phyloP scores from a whole-genome alignment of 2,888 invertebrate species.

The Bembecia ichneumoniformis region DNA sequence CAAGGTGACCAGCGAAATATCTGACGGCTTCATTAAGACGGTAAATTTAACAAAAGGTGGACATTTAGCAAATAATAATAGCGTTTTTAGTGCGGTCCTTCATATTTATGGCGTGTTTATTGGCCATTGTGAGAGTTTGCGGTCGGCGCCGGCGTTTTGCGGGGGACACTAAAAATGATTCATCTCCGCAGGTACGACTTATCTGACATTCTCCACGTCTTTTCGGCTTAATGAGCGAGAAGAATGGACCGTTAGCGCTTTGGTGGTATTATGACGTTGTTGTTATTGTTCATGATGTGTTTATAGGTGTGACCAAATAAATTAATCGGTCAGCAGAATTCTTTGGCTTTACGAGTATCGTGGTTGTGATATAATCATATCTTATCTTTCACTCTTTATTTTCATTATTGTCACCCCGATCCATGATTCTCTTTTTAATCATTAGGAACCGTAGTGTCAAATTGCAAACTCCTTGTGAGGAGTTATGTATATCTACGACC shows the following conservation, averaged over 20 bases:
- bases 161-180: slow-evolving; percentile 56
- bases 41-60: slow-evolving; percentile 56
- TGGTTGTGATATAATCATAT: too few species aligned
- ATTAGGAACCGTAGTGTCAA: too few species aligned
- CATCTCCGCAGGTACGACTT: slow-evolving; percentile 32
- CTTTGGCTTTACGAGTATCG: too few species aligned
- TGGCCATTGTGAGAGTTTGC: slow-evolving; percentile 54
- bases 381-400: too few species aligned
- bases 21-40: slow-evolving; percentile 48
- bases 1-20: slow-evolving; percentile 20
- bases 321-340: not conserved
- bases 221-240: slow-evolving; percentile 49
- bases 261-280: slow-evolving; percentile 10
- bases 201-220: slow-evolving; percentile 45
- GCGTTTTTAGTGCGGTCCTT: slow-evolving; percentile 60
- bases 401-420: too few species aligned
- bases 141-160: slow-evolving; percentile 37
- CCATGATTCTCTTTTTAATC: too few species aligned
- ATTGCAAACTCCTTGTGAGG: too few species aligned
- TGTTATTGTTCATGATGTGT: slow-evolving; percentile 3
- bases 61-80: slow-evolving; percentile 61
- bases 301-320: slow-evolving; percentile 4
- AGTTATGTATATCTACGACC: too few species aligned
- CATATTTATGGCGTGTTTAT: slow-evolving; percentile 69
- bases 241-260: slow-evolving; percentile 25